Evolutionary conservation across 1,140 invertebrate genomes (phyloP), one percentile per base, ranked within the genome.

Genomic region (Eufriesea mexicana): DNA sequence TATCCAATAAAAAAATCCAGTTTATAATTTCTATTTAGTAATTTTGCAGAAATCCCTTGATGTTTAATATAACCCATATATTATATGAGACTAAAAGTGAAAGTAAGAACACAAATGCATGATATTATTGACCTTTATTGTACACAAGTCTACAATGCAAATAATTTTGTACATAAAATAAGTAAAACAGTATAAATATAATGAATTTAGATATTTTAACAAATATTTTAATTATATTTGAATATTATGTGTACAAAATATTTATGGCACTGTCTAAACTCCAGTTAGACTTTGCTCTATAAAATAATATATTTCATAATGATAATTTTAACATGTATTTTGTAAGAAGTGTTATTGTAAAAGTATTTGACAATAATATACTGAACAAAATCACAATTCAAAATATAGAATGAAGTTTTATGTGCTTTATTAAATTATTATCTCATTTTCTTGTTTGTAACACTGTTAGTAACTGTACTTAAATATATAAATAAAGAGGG

Each of bases 251-350:
- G 42, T 51, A 47, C 45, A 68, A 57, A 18, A 80, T 67, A 84
- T 67, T 79, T 42, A 79, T 77, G 64, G 84, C 87, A 89, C 87
- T 91, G 89, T 92, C 88, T 90, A 89, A 90, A 90, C 91, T 92
- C 89, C 90, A 91, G 66, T 90, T 91, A 80, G 90, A 92, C 91
- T 87, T 82, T 90, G 86, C 84, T 91, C 73, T 55, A 51, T 59
- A 64, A 83, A 55, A 66, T 75, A 1, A 76, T 73, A 12, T 42
- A 76, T 55, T n/a, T 51, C 57, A 47, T 55, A 80, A 57, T 45
- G 49, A 77, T 76, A 59, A 80, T 6, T 42, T 9, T 49, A 49
- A 51, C 64, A 64, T 51, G 45, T 49, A 23, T 64, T 47, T 12
- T 55, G 47, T 77, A 70, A 83, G 12, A 45, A 70, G 59, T 84